phyloP scores from a whole-genome alignment of 2,888 invertebrate genomes.

The Sarcophaga subvicina region DNA sequence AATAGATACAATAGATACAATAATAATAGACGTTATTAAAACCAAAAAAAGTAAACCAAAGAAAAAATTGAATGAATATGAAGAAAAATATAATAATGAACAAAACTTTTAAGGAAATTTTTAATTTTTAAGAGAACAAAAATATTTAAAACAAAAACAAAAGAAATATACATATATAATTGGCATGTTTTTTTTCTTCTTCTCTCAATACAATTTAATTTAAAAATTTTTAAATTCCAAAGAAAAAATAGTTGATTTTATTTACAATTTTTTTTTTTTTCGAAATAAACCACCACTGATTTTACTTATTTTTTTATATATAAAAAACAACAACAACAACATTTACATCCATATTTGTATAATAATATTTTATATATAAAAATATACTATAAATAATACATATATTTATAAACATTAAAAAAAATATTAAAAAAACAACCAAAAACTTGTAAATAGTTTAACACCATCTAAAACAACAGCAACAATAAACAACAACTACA shows the following conservation, averaged over 20 bases:
- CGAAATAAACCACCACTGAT: slow-evolving; percentile 64
- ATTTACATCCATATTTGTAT: slow-evolving; percentile 13
- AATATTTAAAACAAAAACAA: slow-evolving; percentile 7
- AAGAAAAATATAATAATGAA: slow-evolving; percentile 52
- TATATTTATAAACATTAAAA: slow-evolving; percentile 25
- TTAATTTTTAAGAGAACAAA: slow-evolving; percentile 46
- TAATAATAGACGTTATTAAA: slow-evolving; percentile 60
- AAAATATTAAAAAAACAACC: slow-evolving; percentile 17
- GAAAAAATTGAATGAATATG: slow-evolving; percentile 41
- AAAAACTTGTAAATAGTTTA: slow-evolving; percentile 66
- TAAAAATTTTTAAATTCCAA: not conserved
- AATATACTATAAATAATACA: not conserved
- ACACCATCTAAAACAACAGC: slow-evolving; percentile 57
- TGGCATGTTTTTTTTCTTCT: slow-evolving; percentile 51
- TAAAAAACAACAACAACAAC: slow-evolving; percentile 18
- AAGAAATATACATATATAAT: slow-evolving; percentile 17
- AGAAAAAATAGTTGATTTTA: not conserved
- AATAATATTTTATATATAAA: slow-evolving; percentile 42
- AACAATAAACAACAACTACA: slow-evolving; percentile 12
- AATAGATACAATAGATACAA: slow-evolving; percentile 29
- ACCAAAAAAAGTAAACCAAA: slow-evolving; percentile 56
- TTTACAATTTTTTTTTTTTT: slow-evolving; percentile 4
- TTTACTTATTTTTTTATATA: slow-evolving; percentile 62
- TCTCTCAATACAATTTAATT: slow-evolving; percentile 19
- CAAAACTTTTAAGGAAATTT: slow-evolving; percentile 59